Evolutionary conservation across 2,797 vertebrate species (phyloP).

Genomic region (Sus cebifrons): DNA sequence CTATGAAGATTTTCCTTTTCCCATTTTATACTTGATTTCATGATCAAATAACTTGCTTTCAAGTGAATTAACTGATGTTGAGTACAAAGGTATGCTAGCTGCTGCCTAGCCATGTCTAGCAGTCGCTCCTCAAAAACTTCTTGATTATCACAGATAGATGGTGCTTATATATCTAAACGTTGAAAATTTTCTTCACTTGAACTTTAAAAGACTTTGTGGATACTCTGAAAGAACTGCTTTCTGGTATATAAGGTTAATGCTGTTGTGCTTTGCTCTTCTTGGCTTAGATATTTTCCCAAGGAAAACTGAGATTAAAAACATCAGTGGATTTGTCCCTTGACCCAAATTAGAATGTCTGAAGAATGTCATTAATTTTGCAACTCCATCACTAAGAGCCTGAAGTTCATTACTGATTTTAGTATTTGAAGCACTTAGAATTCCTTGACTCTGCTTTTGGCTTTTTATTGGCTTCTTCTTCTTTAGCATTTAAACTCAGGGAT

Average conservation of each 20-base stretch:
- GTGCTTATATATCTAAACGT: constrained; percentile 90
- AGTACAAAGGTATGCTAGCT: constrained; percentile 92
- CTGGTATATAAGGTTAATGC: constrained; percentile 92
- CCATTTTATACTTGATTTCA: constrained; percentile 91
- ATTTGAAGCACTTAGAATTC: constrained; percentile 89
- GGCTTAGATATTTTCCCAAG: constrained; percentile 93
- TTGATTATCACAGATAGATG: constrained; percentile 85
- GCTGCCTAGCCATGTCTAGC: constrained; percentile 93
- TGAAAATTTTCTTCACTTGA: constrained; percentile 92
- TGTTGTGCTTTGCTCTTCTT: constrained; percentile 94
- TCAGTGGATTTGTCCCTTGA: constrained; percentile 69
- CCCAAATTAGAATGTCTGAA: constrained; percentile 86
- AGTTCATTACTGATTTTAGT: constrained; percentile 91
- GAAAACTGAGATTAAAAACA: constrained; percentile 93
- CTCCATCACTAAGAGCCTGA: constrained; percentile 89
- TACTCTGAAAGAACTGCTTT: constrained; percentile 91
- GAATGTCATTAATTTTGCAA: constrained; percentile 90
- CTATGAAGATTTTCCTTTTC: constrained; percentile 90
- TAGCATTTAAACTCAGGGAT: constrained; percentile 89
- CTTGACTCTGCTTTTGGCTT: constrained; percentile 89
- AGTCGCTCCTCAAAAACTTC: constrained; percentile 88
- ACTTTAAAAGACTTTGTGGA: constrained; percentile 91
- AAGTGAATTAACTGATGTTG: constrained; percentile 93
- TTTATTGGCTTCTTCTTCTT: constrained; percentile 86
- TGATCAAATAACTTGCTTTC: constrained; percentile 91